These are phyloP conservation scores for Galemys pyrenaicus DNA, from an alignment of 2,113 vertebrate genomes.

Conservation along the genomic window DNA sequence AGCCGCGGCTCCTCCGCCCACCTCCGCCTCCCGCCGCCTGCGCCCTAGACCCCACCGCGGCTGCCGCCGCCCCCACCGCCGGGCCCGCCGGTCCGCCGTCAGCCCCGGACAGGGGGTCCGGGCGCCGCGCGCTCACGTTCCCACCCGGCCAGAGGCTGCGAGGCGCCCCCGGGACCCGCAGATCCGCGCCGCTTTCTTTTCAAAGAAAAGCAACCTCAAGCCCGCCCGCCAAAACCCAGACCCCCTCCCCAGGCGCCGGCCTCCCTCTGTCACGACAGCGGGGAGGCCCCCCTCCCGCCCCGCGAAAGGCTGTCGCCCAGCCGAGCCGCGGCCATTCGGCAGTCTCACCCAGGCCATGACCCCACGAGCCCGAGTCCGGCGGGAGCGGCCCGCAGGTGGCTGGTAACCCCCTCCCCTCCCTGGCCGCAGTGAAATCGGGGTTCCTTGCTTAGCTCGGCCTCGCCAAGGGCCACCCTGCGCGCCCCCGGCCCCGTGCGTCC, in stretches of 20 bases:
- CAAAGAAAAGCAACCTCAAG: not conserved
- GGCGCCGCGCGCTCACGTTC: not conserved
- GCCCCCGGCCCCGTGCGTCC: not conserved
- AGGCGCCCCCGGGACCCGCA: not conserved
- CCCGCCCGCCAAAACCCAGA: not conserved
- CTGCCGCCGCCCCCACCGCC: not conserved
- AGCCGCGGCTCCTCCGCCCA: not conserved
- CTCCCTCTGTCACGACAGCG: no score
- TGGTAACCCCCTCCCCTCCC: no score
- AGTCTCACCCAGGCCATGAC: no score
- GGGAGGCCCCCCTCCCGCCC: no score
- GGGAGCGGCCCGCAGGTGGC: no score
- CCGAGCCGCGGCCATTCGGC: no score
- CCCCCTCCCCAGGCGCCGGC: not conserved
- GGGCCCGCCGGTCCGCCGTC: not conserved
- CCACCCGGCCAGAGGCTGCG: not conserved
- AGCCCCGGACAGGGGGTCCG: no score
- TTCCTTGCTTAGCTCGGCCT: not conserved
- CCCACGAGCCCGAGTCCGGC: no score
- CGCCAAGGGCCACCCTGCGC: not conserved
- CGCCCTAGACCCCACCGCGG: not conserved
- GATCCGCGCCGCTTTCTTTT: conserved; percentile 18
- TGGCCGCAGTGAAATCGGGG: no score
- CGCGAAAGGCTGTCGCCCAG: no score
- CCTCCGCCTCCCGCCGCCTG: not conserved